Conservation (phyloP, 2,797 vertebrate species). For the Clarias fuscus region DNA sequence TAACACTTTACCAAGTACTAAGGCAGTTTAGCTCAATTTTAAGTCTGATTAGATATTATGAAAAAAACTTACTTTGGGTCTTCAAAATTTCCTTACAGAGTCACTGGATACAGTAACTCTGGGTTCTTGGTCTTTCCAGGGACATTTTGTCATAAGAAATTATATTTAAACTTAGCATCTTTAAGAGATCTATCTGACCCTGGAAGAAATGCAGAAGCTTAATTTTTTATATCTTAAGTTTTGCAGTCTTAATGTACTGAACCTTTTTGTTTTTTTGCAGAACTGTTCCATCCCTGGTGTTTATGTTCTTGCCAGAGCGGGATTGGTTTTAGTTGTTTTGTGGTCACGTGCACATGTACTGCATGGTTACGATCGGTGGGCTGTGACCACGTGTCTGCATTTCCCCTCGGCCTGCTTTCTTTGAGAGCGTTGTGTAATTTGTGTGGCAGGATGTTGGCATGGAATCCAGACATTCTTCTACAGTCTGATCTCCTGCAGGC, state of each 20-base stretch:
- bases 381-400: background rate
- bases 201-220: background rate
- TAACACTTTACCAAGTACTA: background rate
- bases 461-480: constrained; percentile 23
- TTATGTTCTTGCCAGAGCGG: constrained; percentile 51
- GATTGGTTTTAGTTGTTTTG: constrained; percentile 62
- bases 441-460: constrained; percentile 6
- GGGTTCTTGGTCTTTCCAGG: background rate
- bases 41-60: too few species aligned
- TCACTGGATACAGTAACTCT: background rate
- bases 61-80: background rate
- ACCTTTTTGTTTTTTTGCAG: background rate
- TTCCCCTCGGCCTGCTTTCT: constrained; percentile 26
- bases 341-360: constrained; percentile 52
- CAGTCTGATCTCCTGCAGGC: constrained; percentile 7
- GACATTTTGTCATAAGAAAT: background rate
- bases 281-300: constrained; percentile 46
- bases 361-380: constrained; percentile 35
- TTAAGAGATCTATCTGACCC: background rate
- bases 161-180: background rate
- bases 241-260: background rate
- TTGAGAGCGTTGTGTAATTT: constrained; percentile 24
- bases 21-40: background rate
- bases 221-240: background rate
- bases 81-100: background rate